Evolutionary conservation across 2,797 vertebrate species (phyloP), one percentile per base, ranked within the genome.

Genomic region (Urophycis tenuis): DNA sequence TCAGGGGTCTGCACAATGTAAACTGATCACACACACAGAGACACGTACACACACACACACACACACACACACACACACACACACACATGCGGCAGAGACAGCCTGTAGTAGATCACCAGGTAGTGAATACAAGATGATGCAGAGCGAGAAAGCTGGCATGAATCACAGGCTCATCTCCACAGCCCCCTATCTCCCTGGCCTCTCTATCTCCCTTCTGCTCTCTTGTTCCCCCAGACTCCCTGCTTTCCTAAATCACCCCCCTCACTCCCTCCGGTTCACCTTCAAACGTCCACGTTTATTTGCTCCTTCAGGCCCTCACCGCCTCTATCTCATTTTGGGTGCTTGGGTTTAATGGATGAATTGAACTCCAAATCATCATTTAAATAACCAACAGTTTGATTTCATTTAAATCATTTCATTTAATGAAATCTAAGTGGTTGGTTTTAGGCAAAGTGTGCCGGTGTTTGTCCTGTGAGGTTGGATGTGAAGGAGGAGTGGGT

Each of bases 111-210:
- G 81, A 89, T 88, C 84, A 84, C 82, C 77, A 81, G 80, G 74
- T 34, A 77, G 73, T 87, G 84, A 86, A 88, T 86, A 83, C 78
- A 73, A 78, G 82, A 86, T 87, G 83, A 89, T 88, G 85, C 85
- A 82, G 81, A 86, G 85, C 74, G 85, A 81, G 71, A 39, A 45
- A 10, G 69, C 75, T 81, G 79, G 88, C 84, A 88, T 86, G 84
- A 88, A 86, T 88, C 81, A 85, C 74, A 78, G 45, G 71, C 7
- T 31, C 53, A 78, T 76, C 79, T 85, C 83, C n/a, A n/a, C n/a
- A 85, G 81, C 76, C 78, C 81, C 72, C 76, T 74, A 25, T 83
- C 77, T 75, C 64, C 36, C 71, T 71, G 74, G 41, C 33, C 10
- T 32, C 39, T 71, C 41, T 22, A 6, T 75, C 31, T 49, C 73